Base-by-base conservation (phyloP, 2,113 vertebrate genomes). In the Lepidothrix coronata region DNA sequence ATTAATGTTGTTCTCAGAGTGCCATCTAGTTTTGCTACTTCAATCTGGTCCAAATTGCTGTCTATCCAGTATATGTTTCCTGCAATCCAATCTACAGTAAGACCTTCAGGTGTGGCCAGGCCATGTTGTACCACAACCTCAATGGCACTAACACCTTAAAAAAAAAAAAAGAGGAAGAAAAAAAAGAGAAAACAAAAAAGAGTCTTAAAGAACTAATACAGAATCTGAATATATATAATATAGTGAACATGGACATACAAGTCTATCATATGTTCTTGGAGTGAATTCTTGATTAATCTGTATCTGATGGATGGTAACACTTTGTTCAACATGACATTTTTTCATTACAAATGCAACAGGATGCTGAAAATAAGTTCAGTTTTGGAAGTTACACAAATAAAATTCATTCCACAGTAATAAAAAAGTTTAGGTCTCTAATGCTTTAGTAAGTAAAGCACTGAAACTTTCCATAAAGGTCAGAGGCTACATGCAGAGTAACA, bases 11-110 rank as follows among this genome's bases (percentile, higher is more conserved):
- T 98, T 94, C 99, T 98, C 98, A 99, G 98, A 58, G 98, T 98
- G 65, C 99, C 99, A 51, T 99, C 99, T 10, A 99, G 97, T 95
- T 99, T 99, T 65, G 99, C 99, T 54, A 99, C 99, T 97, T 99
- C 99, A 5, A 99, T 99, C 97, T 99, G 99, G 95, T 99, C 99
- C 98, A 99, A 97, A 89, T 99, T 99, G 97, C 99, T 99, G 97
- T 99, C 99, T 88, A 99, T 99, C 99, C 99, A 99, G 96, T 99
- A 99, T 35, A 99, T 98, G 95, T 99, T 99, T 79, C 98, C 99
- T 37, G 99, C 99, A 88, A 99, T 99, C 99, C 99, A 99, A 86
- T 99, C 99, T 30, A 99, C 99, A 8, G 99, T 99, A 84, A 99
- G 97, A 48, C 99, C 99, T 96, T 99, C 99, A 18, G 99, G 99